Evolutionary conservation across 1,140 invertebrate genomes (phyloP), one percentile per base, ranked within the genome.

Genomic region (Arctopsyche grandis): DNA sequence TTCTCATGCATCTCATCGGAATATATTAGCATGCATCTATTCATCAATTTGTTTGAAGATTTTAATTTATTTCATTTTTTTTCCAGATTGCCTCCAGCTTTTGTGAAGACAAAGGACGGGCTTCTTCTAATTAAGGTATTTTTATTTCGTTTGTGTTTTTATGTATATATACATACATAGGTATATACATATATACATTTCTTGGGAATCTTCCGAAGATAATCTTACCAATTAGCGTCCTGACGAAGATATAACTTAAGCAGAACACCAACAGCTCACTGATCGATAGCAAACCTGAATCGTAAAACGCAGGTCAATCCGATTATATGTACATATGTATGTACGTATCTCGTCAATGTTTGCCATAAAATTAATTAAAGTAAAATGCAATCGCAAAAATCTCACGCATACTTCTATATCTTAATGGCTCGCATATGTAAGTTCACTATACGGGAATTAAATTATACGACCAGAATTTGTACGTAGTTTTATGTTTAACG

Each of bases 51-150:
- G 10, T 52, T 3, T 52, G 12, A 16, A 4, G 69, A 70, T 70
- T 70, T 48, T 74, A 22, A 46, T 74, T 74, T 74, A n/a, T n/a
- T n/a, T n/a, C n/a, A n/a, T 52, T 43, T 74, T 74, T 46, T 43
- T 74, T 74, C 48, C 70, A 74, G 44, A 74, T 74, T 46, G 44
- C 21, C 14, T 21, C 22, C 19, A 10, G 9, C 22, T 21, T 38
- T 56, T 9, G 19, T 74, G 10, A 3, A 52, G 48, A 52, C 16
- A 52, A 12, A 52, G 10, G 12, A 14, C 48, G 48, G 3, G 3
- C 3, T 12, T 52, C 3, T 14, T 52, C 1, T 52, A 52, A 52
- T 52, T 52, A 52, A 52, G 48, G 48, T 52, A 14, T 52, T 12
- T n/a, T 52, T 52, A 52, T 52, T 12, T 52, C 48, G 10, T 52